Conservation (phyloP, 2,113 vertebrate genomes). For the Microtus richardsoni region DNA sequence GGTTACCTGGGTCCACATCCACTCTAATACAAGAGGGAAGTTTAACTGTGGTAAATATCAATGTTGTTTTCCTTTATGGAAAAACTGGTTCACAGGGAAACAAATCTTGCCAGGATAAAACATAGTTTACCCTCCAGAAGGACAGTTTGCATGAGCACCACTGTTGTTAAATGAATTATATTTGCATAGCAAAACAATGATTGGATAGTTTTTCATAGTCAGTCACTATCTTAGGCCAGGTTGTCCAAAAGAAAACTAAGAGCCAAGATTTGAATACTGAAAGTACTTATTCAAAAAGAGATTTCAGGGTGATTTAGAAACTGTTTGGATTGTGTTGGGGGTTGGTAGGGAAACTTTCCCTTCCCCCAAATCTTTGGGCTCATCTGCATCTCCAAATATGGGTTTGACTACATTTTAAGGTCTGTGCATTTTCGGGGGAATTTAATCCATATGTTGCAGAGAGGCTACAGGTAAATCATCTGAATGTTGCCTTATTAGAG, state of each 20-base stretch:
- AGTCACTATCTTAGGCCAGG: not conserved
- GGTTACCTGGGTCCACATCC: conserved; percentile 54
- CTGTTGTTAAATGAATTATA: not conserved
- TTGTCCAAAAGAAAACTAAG: not conserved
- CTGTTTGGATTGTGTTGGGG: not conserved
- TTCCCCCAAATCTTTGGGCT: conserved; percentile 20
- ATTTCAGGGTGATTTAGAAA: not conserved
- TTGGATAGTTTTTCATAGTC: not conserved
- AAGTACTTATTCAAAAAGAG: not conserved
- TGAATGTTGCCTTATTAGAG: conserved; percentile 64
- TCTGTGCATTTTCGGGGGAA: conserved; percentile 62
- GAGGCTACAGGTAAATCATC: conserved; percentile 42
- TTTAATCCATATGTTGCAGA: conserved; percentile 70
- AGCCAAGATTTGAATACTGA: not conserved
- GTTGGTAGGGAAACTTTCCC: not conserved
- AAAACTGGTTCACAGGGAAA: not conserved
- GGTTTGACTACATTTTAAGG: conserved; percentile 57
- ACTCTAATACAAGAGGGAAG: conserved; percentile 8
- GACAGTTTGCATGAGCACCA: not conserved
- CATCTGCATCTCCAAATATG: conserved; percentile 45
- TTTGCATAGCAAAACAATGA: conserved; percentile 5
- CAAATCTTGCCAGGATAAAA: not conserved
- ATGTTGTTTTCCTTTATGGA: conserved; percentile 60
- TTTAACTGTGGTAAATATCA: conserved; percentile 66
- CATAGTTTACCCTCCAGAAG: not conserved